These are phyloP conservation scores for Platygyra sinensis DNA, from an alignment of 64 coral and sea anemone species.

Conservation along the genomic window DNA sequence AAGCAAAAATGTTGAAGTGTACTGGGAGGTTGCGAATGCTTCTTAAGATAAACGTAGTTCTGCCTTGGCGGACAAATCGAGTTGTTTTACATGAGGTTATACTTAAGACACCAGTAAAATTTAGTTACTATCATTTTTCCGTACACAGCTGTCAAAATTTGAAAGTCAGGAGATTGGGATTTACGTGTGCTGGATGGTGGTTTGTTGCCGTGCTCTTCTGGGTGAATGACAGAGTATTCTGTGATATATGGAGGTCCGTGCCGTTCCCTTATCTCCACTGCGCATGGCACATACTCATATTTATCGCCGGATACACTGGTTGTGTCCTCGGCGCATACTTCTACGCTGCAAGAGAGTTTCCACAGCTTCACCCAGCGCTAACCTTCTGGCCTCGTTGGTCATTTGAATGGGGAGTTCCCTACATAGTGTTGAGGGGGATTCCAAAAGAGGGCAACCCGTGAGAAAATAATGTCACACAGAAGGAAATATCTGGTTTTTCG, in stretches of 20 bases:
- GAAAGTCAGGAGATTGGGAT: constrained; percentile 72
- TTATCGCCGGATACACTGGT: constrained; percentile 86
- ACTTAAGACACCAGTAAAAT: too few species aligned
- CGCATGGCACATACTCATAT: constrained; percentile 93
- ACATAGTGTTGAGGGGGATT: constrained; percentile 56
- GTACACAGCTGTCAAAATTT: constrained; percentile 53
- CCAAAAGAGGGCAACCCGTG: not conserved
- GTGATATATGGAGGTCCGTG: constrained; percentile 78
- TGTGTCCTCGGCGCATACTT: constrained; percentile 88
- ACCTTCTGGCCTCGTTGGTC: constrained; percentile 80
- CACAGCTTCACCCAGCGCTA: constrained; percentile 71
- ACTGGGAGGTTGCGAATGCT: too few species aligned
- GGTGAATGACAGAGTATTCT: constrained; percentile 92
- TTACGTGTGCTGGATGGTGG: constrained; percentile 80
- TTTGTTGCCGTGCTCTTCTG: constrained; percentile 69
- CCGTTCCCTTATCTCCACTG: constrained; percentile 96
- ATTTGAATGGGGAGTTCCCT: constrained; percentile 73
- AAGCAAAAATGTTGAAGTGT: too few species aligned
- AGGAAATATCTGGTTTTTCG: too few species aligned
- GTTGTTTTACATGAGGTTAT: too few species aligned
- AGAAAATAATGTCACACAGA: not conserved
- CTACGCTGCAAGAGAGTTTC: constrained; percentile 79
- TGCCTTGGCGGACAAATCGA: too few species aligned
- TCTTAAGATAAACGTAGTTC: too few species aligned
- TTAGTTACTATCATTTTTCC: not conserved